phyloP scores from a whole-genome alignment of 2,797 vertebrate species.

The Trichosurus vulpecula region DNA sequence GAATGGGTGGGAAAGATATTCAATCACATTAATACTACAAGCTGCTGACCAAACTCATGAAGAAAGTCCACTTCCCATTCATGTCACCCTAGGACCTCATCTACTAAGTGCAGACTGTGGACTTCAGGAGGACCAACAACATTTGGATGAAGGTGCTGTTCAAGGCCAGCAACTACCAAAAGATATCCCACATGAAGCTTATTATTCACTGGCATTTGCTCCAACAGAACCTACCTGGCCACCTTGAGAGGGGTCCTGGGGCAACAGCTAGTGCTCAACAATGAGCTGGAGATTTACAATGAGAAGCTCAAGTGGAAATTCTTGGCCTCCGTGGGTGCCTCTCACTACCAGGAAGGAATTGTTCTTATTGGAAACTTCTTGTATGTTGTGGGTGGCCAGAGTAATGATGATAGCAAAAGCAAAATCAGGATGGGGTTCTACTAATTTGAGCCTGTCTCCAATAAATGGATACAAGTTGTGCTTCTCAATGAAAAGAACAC shows the following conservation, averaged over 20 bases:
- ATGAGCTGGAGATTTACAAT: constrained; percentile 95
- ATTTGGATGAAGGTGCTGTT: constrained; percentile 97
- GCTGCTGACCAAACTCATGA: constrained; percentile 96
- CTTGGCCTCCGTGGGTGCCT: constrained; percentile 96
- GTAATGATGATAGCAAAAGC: constrained; percentile 98
- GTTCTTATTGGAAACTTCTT: constrained; percentile 99
- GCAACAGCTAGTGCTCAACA: constrained; percentile 97
- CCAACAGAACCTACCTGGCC: constrained; percentile 95
- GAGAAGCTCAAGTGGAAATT: constrained; percentile 97
- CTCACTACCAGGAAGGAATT: constrained; percentile 97
- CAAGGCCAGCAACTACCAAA: constrained; percentile 99
- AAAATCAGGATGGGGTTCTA: constrained; percentile 97
- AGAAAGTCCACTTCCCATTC: constrained; percentile 97
- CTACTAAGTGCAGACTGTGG: constrained; percentile 97
- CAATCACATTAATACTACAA: too few species aligned
- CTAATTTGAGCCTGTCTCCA: constrained; percentile 97
- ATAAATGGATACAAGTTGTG: constrained; percentile 98
- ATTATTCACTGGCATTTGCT: constrained; percentile 98
- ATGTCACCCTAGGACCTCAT: constrained; percentile 99
- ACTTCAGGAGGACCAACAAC: constrained; percentile 99
- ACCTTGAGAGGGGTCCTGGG: constrained; percentile 95
- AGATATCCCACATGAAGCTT: constrained; percentile 99
- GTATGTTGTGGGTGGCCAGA: constrained; percentile 97
- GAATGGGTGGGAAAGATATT: too few species aligned
- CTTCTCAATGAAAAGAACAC: constrained; percentile 98